Conservation (phyloP, 2,888 invertebrate genomes). For the Cerastoderma edule region DNA sequence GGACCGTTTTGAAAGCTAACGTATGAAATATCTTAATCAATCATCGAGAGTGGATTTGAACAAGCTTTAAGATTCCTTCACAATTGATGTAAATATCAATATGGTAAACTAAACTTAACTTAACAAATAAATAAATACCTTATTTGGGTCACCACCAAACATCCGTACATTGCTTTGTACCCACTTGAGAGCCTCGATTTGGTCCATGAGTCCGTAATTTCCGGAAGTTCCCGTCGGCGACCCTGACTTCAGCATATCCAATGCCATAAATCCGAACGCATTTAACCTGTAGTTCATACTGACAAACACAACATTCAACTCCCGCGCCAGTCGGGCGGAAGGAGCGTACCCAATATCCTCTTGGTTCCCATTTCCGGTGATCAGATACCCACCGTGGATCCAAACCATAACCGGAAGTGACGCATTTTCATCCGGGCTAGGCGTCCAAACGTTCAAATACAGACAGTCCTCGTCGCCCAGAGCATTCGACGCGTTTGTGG, state of each 20-base stretch:
- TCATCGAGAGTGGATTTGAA: no score
- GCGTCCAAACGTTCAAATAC: conserved; percentile 79
- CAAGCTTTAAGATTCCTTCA: no score
- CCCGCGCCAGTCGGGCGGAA: conserved; percentile 90
- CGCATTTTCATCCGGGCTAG: conserved; percentile 64
- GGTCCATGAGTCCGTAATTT: conserved; percentile 76
- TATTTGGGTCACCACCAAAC: conserved; percentile 72
- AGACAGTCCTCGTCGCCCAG: conserved; percentile 77
- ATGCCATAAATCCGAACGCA: conserved; percentile 90
- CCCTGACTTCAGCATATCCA: conserved; percentile 60
- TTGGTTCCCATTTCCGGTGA: conserved; percentile 61
- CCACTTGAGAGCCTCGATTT: conserved; percentile 70
- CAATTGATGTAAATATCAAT: neutral
- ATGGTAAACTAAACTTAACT: neutral
- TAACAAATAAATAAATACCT: no score
- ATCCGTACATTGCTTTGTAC: conserved; percentile 67
- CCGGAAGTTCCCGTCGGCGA: conserved; percentile 64
- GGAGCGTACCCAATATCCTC: conserved; percentile 84
- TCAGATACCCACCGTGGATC: conserved; percentile 77
- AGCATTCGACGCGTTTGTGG: neutral
- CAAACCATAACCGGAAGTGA: conserved; percentile 78
- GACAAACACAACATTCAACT: conserved; percentile 93
- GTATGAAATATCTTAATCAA: no score
- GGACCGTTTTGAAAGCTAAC: no score
- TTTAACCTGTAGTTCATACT: conserved; percentile 92